Conservation (phyloP, 1,140 invertebrate genomes). For the Glossosoma conforme region DNA sequence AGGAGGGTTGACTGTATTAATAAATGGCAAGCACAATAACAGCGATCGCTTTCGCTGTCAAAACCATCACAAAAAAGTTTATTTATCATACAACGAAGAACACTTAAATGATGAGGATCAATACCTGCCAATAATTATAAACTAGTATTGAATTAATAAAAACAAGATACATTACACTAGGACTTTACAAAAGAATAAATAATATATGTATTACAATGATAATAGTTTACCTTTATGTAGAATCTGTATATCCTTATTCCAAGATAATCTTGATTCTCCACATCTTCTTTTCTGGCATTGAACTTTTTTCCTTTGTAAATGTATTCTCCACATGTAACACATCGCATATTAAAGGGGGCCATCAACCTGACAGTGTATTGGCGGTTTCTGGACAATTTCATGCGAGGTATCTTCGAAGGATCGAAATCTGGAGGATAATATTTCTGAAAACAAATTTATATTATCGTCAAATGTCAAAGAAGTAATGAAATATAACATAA, state of each 20-base stretch:
- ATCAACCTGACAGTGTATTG: constrained; percentile 97
- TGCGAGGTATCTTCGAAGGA: constrained; percentile 97
- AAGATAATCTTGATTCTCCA: constrained; percentile 96
- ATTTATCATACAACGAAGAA: too few species aligned
- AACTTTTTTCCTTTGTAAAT: constrained; percentile 99
- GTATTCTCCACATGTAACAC: constrained; percentile 97
- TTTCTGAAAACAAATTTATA: constrained; percentile 71
- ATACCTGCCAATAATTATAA: too few species aligned
- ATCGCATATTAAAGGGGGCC: constrained; percentile 99
- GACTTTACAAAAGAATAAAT: too few species aligned
- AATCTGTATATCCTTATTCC: constrained; percentile 97
- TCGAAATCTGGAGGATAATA: constrained; percentile 99
- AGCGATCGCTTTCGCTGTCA: too few species aligned
- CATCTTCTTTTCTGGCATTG: constrained; percentile 98
- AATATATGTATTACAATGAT: too few species aligned
- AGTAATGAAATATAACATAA: constrained; percentile 11
- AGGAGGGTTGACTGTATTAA: too few species aligned
- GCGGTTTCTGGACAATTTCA: constrained; percentile 87
- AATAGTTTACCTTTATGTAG: constrained; percentile 80
- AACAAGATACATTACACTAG: too few species aligned
- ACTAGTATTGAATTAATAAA: too few species aligned
- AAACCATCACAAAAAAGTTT: too few species aligned
- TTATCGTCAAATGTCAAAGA: constrained; percentile 12
- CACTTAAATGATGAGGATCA: too few species aligned
- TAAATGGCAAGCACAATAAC: too few species aligned